These are phyloP conservation scores for Catagonus wagneri DNA, from an alignment of 2,113 vertebrate species.

Conservation along the genomic window DNA sequence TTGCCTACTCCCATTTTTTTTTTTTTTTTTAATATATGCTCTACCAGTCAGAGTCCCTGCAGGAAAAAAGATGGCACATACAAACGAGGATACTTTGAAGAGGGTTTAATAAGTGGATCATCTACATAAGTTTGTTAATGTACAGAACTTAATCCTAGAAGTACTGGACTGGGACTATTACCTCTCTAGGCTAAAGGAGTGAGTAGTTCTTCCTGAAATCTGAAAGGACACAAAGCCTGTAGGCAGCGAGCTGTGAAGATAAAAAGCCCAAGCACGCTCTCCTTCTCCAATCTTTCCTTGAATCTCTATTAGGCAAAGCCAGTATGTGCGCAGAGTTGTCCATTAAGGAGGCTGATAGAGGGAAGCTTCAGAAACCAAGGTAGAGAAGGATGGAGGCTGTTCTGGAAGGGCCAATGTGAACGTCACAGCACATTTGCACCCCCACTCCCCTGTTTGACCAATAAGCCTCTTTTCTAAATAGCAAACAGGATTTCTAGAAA, in stretches of 20 bases:
- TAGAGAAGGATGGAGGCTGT: neutral
- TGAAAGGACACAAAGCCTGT: neutral
- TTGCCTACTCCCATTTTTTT: neutral
- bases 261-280: neutral
- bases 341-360: neutral
- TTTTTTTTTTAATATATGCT: neutral
- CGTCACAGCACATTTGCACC: too few species aligned
- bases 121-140: neutral
- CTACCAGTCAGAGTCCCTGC: neutral
- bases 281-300: neutral
- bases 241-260: neutral
- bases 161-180: fast-evolving
- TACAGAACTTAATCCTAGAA: neutral
- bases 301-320: neutral
- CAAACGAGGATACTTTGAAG: neutral
- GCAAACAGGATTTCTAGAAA: neutral
- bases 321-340: neutral
- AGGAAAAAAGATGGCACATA: neutral
- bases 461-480: neutral
- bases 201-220: neutral
- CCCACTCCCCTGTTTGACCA: neutral
- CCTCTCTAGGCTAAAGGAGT: neutral
- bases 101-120: neutral
- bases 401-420: neutral
- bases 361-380: neutral